Conservation (phyloP, 2,113 vertebrate genomes). For the rabbit (Oryctolagus cuniculus) region mOryCun1.1 NC_091434.1:154789501-154790000, state of each 20-base stretch:
- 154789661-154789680: constrained; percentile 13
- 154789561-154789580: too few species aligned
- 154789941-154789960: background rate
- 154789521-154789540: too few species aligned
- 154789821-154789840: background rate
- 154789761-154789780: background rate
- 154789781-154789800: background rate
- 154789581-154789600: too few species aligned
- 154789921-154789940: background rate
- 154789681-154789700: background rate
- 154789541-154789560: too few species aligned
- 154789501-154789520: too few species aligned
- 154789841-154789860: background rate
- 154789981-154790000: background rate
- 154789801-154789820: background rate
- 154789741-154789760: background rate
- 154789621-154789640: too few species aligned
- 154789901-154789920: background rate
- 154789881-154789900: background rate
- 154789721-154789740: background rate
- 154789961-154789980: background rate
- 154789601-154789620: too few species aligned
- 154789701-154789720: background rate
- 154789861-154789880: background rate
- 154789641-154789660: background rate